Conservation (phyloP, 2,113 vertebrate species). For the Acanthochromis polyacanthus region DNA sequence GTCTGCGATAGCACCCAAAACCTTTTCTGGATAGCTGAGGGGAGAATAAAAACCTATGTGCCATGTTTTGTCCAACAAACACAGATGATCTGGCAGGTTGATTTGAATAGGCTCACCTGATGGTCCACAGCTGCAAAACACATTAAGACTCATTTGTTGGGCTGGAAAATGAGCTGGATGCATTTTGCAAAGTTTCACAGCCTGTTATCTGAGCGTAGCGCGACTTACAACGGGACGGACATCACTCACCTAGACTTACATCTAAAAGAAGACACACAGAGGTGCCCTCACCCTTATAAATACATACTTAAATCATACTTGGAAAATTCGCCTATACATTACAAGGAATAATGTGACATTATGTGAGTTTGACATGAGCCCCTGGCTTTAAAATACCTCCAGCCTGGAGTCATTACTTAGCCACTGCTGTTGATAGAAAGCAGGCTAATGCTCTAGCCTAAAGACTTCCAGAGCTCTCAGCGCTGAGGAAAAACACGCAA, state of each 20-base stretch:
- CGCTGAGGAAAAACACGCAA: slow-evolving; percentile 67
- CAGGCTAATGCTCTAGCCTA: slow-evolving; percentile 61
- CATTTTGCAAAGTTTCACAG: slow-evolving; percentile 82
- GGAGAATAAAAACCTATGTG: slow-evolving; percentile 88
- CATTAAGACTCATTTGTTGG: slow-evolving; percentile 86
- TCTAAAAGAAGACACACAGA: slow-evolving; percentile 17
- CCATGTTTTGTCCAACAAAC: slow-evolving; percentile 99
- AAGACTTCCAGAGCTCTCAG: slow-evolving; percentile 80
- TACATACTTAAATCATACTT: slow-evolving; percentile 45
- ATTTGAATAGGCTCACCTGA: slow-evolving; percentile 84
- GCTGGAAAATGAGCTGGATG: slow-evolving; percentile 86
- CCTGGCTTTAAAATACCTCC: slow-evolving; percentile 64
- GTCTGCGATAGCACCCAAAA: slow-evolving; percentile 65
- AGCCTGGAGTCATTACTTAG: slow-evolving; percentile 76
- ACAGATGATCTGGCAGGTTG: slow-evolving; percentile 85
- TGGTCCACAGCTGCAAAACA: slow-evolving; percentile 85
- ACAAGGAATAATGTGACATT: slow-evolving; percentile 68
- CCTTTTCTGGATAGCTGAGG: slow-evolving; percentile 35
- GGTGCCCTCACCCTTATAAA: slow-evolving; percentile 14
- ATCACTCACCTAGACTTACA: slow-evolving; percentile 2
- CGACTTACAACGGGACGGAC: background rate
- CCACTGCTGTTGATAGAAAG: slow-evolving; percentile 76
- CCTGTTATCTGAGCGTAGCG: slow-evolving; percentile 22
- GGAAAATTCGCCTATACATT: slow-evolving; percentile 52
- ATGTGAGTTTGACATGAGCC: slow-evolving; percentile 71